Percentiles rank a stretch among this genome's conserved stretches.
Conservation (phyloP, 2,888 invertebrate species). For the Megaustenia siamemsis region DNA sequence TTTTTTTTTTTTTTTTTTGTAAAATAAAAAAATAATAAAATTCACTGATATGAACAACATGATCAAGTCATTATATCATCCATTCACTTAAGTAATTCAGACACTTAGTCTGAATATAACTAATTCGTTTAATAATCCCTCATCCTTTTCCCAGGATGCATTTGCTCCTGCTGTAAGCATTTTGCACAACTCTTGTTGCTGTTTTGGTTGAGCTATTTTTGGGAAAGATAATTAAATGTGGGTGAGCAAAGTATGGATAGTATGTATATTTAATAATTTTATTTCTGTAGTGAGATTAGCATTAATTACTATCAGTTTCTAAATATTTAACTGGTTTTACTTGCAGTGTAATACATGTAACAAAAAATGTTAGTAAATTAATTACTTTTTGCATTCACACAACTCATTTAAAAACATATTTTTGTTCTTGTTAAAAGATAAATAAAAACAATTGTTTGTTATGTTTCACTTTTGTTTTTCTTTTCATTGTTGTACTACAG, state of each 20-base stretch:
- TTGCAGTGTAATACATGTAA: too few species aligned
- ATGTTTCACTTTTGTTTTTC: conserved; percentile 32
- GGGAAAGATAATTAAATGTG: neutral
- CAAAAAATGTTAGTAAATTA: neutral
- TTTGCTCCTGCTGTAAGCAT: neutral
- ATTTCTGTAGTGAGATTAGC: neutral
- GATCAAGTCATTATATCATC: neutral
- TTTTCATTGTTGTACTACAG: conserved; percentile 14
- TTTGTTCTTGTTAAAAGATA: conserved; percentile 20
- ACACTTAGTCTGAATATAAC: neutral
- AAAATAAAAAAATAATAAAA: too few species aligned
- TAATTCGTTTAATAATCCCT: neutral
- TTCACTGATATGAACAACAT: too few species aligned
- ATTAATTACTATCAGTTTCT: too few species aligned
- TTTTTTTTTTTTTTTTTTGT: too few species aligned
- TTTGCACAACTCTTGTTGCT: neutral
- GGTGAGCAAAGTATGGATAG: conserved; percentile 42
- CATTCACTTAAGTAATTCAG: neutral
- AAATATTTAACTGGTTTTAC: too few species aligned
- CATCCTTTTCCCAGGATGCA: neutral
- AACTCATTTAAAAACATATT: neutral
- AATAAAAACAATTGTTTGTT: conserved; percentile 30
- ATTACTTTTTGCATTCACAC: neutral
- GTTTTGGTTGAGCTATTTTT: conserved; percentile 43
- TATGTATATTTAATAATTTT: neutral